Conservation (phyloP, 1,140 invertebrate species). For the Drosophila baimaii region DNA sequence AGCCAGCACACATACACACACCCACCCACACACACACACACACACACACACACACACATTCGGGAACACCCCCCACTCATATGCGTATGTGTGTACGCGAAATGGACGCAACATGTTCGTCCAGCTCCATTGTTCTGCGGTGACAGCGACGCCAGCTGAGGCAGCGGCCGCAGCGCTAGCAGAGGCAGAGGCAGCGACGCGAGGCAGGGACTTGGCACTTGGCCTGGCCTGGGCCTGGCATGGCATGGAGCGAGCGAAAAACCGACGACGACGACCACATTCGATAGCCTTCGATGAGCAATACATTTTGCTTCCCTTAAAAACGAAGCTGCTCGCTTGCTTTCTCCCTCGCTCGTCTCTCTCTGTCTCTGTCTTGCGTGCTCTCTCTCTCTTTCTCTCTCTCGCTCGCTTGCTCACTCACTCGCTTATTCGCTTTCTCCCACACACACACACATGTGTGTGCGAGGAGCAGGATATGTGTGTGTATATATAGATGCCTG, state of each 20-base stretch:
- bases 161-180: conserved; percentile 6
- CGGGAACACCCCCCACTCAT: conserved; percentile 32
- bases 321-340: conserved; percentile 52
- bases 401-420: conserved; percentile 14
- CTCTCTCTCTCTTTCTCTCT: conserved; percentile 25
- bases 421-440: conserved; percentile 11
- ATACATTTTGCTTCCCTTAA: conserved; percentile 82
- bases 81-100: conserved; percentile 32
- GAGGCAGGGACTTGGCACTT: conserved; percentile 4
- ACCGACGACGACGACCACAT: conserved; percentile 65
- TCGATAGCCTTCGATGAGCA: conserved; percentile 83
- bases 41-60: conserved; percentile 36
- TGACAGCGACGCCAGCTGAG: conserved; percentile 15
- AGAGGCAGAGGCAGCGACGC: not conserved
- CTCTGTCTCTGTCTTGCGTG: too few species aligned
- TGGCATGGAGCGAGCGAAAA: conserved; percentile 21
- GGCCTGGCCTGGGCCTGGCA: not conserved
- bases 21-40: conserved; percentile 34
- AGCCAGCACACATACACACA: conserved; percentile 56
- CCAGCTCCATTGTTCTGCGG: conserved; percentile 67
- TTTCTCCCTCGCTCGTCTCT: conserved; percentile 12
- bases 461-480: conserved; percentile 58
- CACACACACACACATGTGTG: conserved; percentile 28
- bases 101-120: conserved; percentile 77
- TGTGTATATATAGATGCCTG: conserved; percentile 35